phyloP scores from a whole-genome alignment of 2,888 invertebrate genomes.

The Eilema griseolum region DNA sequence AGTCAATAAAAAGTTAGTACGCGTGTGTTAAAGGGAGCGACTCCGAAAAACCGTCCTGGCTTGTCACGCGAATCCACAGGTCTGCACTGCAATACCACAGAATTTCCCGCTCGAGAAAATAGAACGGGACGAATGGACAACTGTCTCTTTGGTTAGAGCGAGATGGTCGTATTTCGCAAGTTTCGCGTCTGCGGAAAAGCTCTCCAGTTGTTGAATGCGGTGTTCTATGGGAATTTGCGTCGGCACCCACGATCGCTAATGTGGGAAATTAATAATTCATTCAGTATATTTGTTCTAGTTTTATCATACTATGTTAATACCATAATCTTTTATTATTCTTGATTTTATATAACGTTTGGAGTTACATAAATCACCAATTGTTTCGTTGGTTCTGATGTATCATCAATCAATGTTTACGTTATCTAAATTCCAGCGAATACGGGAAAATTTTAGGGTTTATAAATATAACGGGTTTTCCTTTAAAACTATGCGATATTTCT shows the following conservation, averaged over 20 bases:
- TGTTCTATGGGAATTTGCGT: conserved; percentile 46
- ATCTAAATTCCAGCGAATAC: background rate
- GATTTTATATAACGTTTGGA: background rate
- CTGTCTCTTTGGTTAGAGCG: conserved; percentile 48
- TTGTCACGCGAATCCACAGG: conserved; percentile 78
- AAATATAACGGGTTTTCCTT: background rate
- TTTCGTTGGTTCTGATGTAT: background rate
- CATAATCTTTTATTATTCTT: conserved; percentile 18
- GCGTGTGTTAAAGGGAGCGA: conserved; percentile 46
- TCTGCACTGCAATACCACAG: conserved; percentile 74
- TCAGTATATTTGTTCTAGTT: conserved; percentile 46
- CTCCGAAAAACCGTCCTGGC: conserved; percentile 68
- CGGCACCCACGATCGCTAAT: conserved; percentile 41
- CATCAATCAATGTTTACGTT: no score
- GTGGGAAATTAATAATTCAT: conserved; percentile 56
- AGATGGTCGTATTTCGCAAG: conserved; percentile 54
- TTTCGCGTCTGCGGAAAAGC: conserved; percentile 63
- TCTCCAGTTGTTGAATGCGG: conserved; percentile 56
- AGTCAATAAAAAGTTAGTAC: conserved; percentile 52
- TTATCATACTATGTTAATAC: conserved; percentile 31
- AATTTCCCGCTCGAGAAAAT: conserved; percentile 73
- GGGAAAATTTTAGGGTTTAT: background rate
- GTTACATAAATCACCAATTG: background rate
- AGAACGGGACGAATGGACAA: conserved; percentile 52
- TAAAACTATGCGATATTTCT: background rate